phyloP scores from a whole-genome alignment of 2,113 vertebrate genomes.

The Charadrius vociferus region DNA sequence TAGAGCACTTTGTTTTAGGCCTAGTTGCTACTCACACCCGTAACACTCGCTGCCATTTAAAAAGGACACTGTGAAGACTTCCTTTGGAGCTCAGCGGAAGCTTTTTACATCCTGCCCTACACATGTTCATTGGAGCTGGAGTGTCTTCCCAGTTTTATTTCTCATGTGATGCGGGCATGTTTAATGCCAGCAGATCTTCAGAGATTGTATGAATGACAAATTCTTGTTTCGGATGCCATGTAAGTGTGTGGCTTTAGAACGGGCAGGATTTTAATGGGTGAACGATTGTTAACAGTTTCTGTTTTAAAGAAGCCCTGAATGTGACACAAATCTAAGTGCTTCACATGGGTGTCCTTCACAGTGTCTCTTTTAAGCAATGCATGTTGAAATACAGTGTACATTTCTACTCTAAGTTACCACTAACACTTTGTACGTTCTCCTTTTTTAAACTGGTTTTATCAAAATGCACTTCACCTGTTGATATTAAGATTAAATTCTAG shows the following conservation, averaged over 20 bases:
- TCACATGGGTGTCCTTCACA: not conserved
- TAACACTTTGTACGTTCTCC: not conserved
- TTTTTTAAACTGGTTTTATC: not conserved
- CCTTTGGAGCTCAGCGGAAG: not conserved
- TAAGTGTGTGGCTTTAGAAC: not conserved
- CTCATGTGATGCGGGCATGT: not conserved
- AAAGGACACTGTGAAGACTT: slow-evolving; percentile 68
- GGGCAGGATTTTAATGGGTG: not conserved
- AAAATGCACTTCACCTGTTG: not conserved
- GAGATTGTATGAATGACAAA: not conserved
- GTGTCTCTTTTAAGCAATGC: slow-evolving; percentile 72
- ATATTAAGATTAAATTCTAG: not conserved
- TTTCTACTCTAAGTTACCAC: not conserved
- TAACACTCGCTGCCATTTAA: not conserved
- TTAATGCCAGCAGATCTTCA: not conserved
- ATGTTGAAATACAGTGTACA: not conserved
- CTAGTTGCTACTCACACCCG: not conserved
- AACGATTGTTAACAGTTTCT: not conserved
- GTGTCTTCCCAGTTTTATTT: not conserved
- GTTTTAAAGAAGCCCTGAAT: not conserved
- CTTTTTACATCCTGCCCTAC: not conserved
- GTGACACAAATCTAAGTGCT: not conserved
- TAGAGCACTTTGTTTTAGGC: slow-evolving; percentile 61
- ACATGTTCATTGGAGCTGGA: not conserved
- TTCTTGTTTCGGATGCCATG: not conserved